Base-by-base conservation (phyloP, 2,113 vertebrate species). In the Condylura cristata region DNA sequence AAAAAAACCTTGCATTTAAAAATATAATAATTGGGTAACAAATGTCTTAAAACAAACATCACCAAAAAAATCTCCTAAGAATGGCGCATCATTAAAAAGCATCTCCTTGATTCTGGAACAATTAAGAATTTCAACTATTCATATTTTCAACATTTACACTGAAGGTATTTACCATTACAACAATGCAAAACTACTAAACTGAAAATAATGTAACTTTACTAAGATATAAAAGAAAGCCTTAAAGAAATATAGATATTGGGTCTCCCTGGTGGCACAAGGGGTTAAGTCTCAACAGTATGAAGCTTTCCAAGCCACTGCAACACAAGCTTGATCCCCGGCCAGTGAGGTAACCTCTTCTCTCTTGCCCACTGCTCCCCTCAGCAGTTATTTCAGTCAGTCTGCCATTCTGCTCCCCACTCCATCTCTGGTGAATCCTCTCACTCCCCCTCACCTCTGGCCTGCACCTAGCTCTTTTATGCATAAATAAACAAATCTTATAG, bases 41-140 rank as follows among this genome's bases (percentile, higher is more conserved):
- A 10, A 2, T 83, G 13, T 61, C n/a, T 89, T 63, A 39, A 83
- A 71, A 81, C 14, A 60, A 66, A 51, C 41, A 58, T 24, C 24
- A 83, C 28, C 13, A 76, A 93, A 89, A 84, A 79, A 85, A 28
- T 90, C 53, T 71, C 37, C n/a, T n/a, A n/a, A 24, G 14, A 90
- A 85, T 13, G 5, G 22, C 78, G 34, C 84, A 78, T 82, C 39
- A 51, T 68, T 61, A 76, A 82, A 83, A 53, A 34, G 17, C 6
- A 0, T 28, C 26, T 30, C 48, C 10, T 61, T 76, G 68, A 87
- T 82, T 37, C 22, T 41, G 51, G 58, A 60, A 80, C 87, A 60
- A 80, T 75, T n/a, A 94, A 91, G 28, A 82, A 82, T 75, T 58
- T 60, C 56, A 32, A 32, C 68, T 83, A 75, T 32, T 76, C 22